A percentile compares a stretch with the other conserved stretches of the same genome.
phyloP scores from a whole-genome alignment of 2,888 invertebrate genomes.

The Standfussiana lucernea region DNA sequence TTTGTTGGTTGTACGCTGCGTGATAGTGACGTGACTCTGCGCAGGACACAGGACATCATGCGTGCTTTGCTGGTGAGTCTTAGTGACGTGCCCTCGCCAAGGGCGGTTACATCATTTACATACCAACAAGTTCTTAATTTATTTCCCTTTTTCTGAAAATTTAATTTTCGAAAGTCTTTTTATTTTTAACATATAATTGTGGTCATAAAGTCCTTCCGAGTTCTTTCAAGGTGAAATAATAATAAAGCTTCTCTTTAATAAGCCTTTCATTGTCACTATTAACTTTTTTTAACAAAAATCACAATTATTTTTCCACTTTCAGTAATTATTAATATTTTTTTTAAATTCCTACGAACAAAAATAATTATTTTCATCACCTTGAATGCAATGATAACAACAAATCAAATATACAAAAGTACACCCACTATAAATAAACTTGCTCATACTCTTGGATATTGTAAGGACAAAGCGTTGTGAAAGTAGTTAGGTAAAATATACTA shows the following conservation, averaged over 20 bases:
- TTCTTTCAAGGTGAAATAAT: constrained; percentile 60
- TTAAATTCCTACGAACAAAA: not conserved
- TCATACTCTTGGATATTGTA: constrained; percentile 61
- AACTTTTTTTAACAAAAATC: constrained; percentile 4
- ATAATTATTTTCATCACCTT: constrained; percentile 38
- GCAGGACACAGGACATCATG: constrained; percentile 83
- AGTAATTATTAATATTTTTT: not conserved
- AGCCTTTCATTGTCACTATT: constrained; percentile 9
- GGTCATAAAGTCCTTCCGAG: constrained; percentile 34
- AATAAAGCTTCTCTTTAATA: not conserved
- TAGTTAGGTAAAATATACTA: constrained; percentile 64
- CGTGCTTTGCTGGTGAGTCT: constrained; percentile 87
- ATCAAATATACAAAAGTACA: constrained; percentile 40
- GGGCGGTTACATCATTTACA: constrained; percentile 72
- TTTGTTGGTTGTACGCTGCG: constrained; percentile 88
- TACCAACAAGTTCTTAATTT: constrained; percentile 59
- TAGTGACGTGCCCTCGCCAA: constrained; percentile 72
- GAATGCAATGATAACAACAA: constrained; percentile 34
- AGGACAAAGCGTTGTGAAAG: constrained; percentile 76
- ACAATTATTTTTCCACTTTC: not conserved
- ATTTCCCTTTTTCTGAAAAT: constrained; percentile 36
- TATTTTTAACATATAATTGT: constrained; percentile 19
- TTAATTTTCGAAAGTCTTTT: constrained; percentile 43
- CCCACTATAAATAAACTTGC: constrained; percentile 58
- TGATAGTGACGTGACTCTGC: constrained; percentile 85